phyloP scores from a whole-genome alignment of 2,888 invertebrate species.

The Epinotia brunnichana region DNA sequence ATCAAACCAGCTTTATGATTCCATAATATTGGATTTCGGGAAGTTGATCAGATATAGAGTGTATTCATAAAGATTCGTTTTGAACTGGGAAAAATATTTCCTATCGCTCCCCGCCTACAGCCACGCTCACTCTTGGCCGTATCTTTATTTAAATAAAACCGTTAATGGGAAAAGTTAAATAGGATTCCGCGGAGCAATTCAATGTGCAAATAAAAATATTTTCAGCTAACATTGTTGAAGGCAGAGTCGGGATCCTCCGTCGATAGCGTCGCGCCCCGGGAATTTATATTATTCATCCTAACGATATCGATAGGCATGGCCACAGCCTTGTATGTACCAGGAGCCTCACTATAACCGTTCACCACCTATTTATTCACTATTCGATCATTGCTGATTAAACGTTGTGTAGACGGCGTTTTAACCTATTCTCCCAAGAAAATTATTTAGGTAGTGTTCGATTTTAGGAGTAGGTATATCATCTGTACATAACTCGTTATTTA shows the following conservation, averaged over 20 bases:
- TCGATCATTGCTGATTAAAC: conserved; percentile 19
- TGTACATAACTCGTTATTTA: no score
- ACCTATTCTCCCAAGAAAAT: background rate
- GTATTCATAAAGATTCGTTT: background rate
- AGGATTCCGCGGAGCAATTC: conserved; percentile 48
- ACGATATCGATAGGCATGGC: conserved; percentile 29
- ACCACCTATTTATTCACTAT: conserved; percentile 14
- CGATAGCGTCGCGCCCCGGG: conserved; percentile 21
- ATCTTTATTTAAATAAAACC: conserved; percentile 49
- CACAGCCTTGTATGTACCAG: conserved; percentile 18
- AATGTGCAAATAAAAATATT: conserved; percentile 48
- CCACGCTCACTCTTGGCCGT: conserved; percentile 34
- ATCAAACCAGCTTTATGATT: no score
- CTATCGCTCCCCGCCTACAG: conserved; percentile 20
- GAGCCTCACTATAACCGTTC: background rate
- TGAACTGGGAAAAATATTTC: background rate
- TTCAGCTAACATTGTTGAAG: conserved; percentile 40
- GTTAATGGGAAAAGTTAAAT: conserved; percentile 56
- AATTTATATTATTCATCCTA: conserved; percentile 34
- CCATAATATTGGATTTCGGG: no score
- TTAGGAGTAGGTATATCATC: background rate
- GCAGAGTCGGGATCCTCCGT: conserved; percentile 28
- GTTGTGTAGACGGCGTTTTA: conserved; percentile 6
- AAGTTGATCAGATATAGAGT: background rate
- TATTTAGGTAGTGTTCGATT: background rate